phyloP scores from a whole-genome alignment of 2,797 vertebrate species.

The Neosilurus mollespiculum region DNA sequence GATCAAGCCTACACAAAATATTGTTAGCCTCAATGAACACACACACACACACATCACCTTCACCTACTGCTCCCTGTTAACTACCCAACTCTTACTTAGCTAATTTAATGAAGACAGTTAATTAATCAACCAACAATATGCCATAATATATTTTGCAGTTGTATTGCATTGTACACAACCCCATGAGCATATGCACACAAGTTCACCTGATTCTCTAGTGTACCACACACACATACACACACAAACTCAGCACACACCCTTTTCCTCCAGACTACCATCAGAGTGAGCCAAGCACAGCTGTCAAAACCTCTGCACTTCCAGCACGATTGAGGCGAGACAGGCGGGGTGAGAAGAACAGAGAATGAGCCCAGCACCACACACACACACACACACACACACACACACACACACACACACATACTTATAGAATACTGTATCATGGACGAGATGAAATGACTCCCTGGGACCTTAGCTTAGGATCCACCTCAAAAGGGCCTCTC shows the following conservation, averaged over 20 bases:
- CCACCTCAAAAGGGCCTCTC: slow-evolving; percentile 53
- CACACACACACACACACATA: slow-evolving; percentile 32
- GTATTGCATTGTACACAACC: slow-evolving; percentile 4
- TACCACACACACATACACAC: slow-evolving; percentile 25
- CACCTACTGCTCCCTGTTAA: slow-evolving; percentile 32
- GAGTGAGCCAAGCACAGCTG: slow-evolving; percentile 77
- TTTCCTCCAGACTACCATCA: slow-evolving; percentile 74
- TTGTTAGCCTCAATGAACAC: slow-evolving; percentile 37
- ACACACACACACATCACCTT: slow-evolving; percentile 35
- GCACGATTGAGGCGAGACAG: slow-evolving; percentile 67
- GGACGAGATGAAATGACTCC: slow-evolving; percentile 52
- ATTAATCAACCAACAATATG: neutral
- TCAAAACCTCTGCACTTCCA: slow-evolving; percentile 77
- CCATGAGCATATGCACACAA: neutral
- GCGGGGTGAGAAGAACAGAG: slow-evolving; percentile 58
- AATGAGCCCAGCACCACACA: slow-evolving; percentile 27
- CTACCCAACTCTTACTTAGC: neutral
- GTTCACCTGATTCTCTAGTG: slow-evolving; percentile 55
- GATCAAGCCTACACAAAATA: slow-evolving; percentile 47
- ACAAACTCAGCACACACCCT: slow-evolving; percentile 65
- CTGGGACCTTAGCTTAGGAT: slow-evolving; percentile 44
- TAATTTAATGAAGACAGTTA: neutral
- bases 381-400: slow-evolving; percentile 30
- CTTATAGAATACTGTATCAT: slow-evolving; percentile 48
- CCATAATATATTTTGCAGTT: neutral